Evolutionary conservation across 2,113 vertebrate genomes (phyloP), one percentile per base, ranked within the genome.

Genomic region (Ancistrus triradiatus): DNA sequence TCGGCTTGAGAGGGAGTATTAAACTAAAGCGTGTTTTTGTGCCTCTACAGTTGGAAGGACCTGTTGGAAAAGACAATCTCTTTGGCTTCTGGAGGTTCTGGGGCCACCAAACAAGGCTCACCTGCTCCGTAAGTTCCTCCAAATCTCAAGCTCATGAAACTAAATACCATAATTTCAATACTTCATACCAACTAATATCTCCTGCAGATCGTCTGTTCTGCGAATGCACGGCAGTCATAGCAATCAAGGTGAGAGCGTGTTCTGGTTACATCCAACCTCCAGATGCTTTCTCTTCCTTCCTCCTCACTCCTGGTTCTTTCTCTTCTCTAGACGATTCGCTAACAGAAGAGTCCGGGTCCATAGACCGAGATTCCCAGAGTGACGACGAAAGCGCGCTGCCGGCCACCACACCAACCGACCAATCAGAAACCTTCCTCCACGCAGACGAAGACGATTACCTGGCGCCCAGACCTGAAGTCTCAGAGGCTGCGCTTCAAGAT

Each of bases 51-150:
- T 6, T 88, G 87, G 86, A 88, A 85, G 35, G 78, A 86, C 53
- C 70, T 85, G 43, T 78, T 88, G 15, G 87, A 90, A 63, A 87
- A 83, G 74, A 77, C 82, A 1, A 81, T 87, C 57, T 11, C 74
- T 0, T 59, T 71, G 0, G 71, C 79, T 0, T 76, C 68, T 1
- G 69, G 74, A 10, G 77, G 78, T 0, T 73, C 79, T 0, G 65
- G 73, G 0, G 44, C 69, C 15, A 64, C 63, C 65, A 84, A 82
- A 49, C 78, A 80, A 17, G 52, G 77, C 11, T 71, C 81, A 4
- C 73, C 76, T 1, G 35, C 73, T 21, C 69, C 73, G 84, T 88
- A 73, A 83, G 88, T 59, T 8, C 1, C 38, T 46, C n/a, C 19
- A 14, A 9, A 22, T 18, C 0, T 43, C 4, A 28, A n/a, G n/a